A percentile compares a stretch with the other conserved stretches of the same genome.
Evolutionary conservation across 2,888 invertebrate genomes (phyloP).

Genomic region (Rotaria sp.): DNA sequence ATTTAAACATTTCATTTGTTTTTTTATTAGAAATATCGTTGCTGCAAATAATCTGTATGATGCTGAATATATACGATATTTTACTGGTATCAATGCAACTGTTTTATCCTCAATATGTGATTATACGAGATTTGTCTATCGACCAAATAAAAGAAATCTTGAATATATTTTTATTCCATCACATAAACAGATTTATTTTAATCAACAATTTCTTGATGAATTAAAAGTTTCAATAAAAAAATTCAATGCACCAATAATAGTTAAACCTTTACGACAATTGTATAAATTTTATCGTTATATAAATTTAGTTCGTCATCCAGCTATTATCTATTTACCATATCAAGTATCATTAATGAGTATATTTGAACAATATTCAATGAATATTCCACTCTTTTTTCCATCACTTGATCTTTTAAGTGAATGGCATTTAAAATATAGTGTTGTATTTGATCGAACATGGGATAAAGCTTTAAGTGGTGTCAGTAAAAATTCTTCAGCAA

Average conservation of each 20-base stretch:
- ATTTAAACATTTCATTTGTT: too few relatives aligned
- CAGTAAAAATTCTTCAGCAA: background rate
- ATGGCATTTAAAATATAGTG: slow-evolving; percentile 27
- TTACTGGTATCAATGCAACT: background rate
- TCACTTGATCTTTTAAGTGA: slow-evolving; percentile 41
- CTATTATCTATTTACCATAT: slow-evolving; percentile 42
- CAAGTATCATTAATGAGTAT: slow-evolving; percentile 42
- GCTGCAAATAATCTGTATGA: slow-evolving; percentile 42
- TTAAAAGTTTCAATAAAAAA: background rate
- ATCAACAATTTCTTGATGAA: background rate
- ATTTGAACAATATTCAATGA: slow-evolving; percentile 42
- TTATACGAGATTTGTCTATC: slow-evolving; percentile 1
- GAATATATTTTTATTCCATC: background rate
- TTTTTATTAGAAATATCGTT: slow-evolving; percentile 37
- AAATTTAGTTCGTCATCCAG: slow-evolving; percentile 39
- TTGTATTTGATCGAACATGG: background rate
- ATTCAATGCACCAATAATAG: background rate
- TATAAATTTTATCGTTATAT: slow-evolving; percentile 31
- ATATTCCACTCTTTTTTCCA: slow-evolving; percentile 42
- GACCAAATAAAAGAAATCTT: background rate
- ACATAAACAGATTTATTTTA: background rate
- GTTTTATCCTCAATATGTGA: slow-evolving; percentile 19
- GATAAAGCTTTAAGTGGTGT: background rate
- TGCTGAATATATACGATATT: slow-evolving; percentile 36
- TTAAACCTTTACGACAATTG: slow-evolving; percentile 31